phyloP scores from a whole-genome alignment of 2,113 vertebrate species.

The Galemys pyrenaicus region DNA sequence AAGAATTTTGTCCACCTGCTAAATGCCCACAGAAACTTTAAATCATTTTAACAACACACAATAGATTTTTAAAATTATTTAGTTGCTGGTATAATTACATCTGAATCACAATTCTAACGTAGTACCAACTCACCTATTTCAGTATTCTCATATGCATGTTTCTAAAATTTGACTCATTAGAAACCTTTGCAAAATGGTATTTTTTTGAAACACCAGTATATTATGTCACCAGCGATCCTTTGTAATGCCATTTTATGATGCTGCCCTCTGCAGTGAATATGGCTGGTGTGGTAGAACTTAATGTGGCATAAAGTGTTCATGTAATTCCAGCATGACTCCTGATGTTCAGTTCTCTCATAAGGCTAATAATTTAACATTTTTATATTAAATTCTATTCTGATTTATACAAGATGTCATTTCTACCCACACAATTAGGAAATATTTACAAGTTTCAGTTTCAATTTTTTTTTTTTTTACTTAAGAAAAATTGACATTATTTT shows the following conservation, averaged over 20 bases:
- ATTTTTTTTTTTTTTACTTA: not conserved
- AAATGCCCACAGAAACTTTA: not conserved
- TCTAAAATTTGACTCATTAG: not conserved
- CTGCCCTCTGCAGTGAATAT: not conserved
- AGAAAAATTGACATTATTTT: not conserved
- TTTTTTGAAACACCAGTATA: not conserved
- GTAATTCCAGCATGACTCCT: not conserved
- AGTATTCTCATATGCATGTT: not conserved
- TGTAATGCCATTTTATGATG: not conserved
- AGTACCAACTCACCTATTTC: not conserved
- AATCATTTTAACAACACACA: not conserved
- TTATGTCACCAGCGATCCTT: not conserved
- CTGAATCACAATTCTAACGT: not conserved
- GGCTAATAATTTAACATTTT: slow-evolving; percentile 35
- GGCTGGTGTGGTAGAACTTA: not conserved
- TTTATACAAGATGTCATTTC: slow-evolving; percentile 19
- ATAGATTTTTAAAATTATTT: not conserved
- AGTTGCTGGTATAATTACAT: not conserved
- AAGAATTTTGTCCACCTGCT: not conserved
- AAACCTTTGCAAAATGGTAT: not conserved
- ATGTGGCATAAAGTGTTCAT: not conserved
- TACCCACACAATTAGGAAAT: not conserved
- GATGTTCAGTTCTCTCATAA: slow-evolving; percentile 1
- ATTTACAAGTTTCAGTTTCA: not conserved
- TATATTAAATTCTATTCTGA: slow-evolving; percentile 9